These are phyloP conservation scores for Fragum sueziense DNA, from an alignment of 2,888 invertebrate genomes.

Conservation along the genomic window DNA sequence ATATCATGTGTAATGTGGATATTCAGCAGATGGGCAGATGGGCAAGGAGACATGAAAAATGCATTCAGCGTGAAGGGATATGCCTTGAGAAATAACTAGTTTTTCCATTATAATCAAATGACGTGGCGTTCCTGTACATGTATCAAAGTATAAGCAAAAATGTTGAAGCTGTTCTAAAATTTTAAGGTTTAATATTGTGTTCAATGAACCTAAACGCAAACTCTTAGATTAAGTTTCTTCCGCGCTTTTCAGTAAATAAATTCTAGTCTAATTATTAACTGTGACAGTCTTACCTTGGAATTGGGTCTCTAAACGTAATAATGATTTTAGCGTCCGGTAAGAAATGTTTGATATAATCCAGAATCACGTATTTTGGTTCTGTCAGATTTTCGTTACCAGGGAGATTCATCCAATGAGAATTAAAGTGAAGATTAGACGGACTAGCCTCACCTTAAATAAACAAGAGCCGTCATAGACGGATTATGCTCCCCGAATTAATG, in stretches of 20 bases:
- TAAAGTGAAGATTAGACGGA: slow-evolving; percentile 49
- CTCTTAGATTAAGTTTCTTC: neutral
- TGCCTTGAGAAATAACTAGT: too few species aligned
- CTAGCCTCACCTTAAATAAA: slow-evolving; percentile 51
- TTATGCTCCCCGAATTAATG: too few species aligned
- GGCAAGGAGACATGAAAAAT: too few species aligned
- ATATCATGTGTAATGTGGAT: too few species aligned
- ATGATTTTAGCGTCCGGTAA: slow-evolving; percentile 44
- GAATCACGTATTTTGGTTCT: slow-evolving; percentile 46
- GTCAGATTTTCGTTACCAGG: slow-evolving; percentile 44
- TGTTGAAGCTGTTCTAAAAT: neutral
- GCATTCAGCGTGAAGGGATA: too few species aligned
- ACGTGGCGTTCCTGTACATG: neutral
- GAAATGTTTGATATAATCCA: slow-evolving; percentile 51
- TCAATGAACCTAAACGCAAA: neutral
- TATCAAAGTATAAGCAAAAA: neutral
- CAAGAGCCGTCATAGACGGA: neutral
- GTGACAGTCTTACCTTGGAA: slow-evolving; percentile 35
- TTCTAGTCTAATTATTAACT: neutral
- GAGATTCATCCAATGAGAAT: slow-evolving; percentile 43
- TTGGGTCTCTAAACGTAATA: slow-evolving; percentile 49
- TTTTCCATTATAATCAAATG: neutral
- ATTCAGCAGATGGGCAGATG: too few species aligned
- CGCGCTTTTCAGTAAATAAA: neutral
- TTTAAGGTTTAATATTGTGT: neutral